These are phyloP conservation scores for Noctua janthina DNA, from an alignment of 2,888 invertebrate genomes.

Conservation along the genomic window DNA sequence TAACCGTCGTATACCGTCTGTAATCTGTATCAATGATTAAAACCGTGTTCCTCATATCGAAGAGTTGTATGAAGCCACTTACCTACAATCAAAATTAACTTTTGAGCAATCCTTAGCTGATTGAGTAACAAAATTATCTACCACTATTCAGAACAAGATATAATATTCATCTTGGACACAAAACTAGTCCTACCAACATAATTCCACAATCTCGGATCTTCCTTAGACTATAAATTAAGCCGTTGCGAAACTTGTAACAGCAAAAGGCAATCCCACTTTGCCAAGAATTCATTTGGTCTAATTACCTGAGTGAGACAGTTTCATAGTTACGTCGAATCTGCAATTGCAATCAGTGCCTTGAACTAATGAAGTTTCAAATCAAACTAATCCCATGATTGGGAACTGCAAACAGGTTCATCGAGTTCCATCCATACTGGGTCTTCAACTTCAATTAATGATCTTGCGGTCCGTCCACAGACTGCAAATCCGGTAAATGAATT, in stretches of 20 bases:
- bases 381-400: constrained; percentile 66
- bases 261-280: constrained; percentile 48
- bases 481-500: constrained; percentile 79
- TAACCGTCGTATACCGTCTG: background rate
- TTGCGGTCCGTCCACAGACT: constrained; percentile 73
- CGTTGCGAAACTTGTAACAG: constrained; percentile 45
- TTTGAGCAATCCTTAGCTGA: background rate
- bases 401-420: constrained; percentile 67
- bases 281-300: constrained; percentile 56
- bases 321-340: constrained; percentile 51
- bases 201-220: constrained; percentile 36
- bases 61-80: background rate
- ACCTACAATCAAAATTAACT: background rate
- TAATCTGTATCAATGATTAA: no score
- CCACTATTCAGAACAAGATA: background rate
- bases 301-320: constrained; percentile 58
- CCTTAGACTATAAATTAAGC: constrained; percentile 42
- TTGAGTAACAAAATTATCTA: background rate
- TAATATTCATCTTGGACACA: background rate
- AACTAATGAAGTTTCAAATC: constrained; percentile 68
- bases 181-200: constrained; percentile 9
- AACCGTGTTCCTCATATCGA: no score
- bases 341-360: constrained; percentile 64
- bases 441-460: constrained; percentile 80
- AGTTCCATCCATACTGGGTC: constrained; percentile 61